Evolutionary conservation across 2,113 vertebrate species (phyloP).

Genomic region (Upupa epops): DNA sequence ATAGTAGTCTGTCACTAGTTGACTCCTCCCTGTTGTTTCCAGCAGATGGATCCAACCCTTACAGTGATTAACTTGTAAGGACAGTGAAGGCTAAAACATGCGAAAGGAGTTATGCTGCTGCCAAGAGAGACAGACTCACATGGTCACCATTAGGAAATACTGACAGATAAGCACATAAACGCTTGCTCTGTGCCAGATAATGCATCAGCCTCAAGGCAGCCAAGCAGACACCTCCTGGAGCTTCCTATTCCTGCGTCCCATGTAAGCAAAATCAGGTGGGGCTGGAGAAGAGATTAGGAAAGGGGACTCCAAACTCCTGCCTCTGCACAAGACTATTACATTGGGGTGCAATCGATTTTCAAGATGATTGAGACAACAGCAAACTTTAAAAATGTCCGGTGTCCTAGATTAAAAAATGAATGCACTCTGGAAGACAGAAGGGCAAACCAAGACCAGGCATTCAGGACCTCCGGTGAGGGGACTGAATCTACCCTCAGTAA

Average conservation of each 20-base stretch:
- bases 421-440: neutral
- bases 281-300: neutral
- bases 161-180: slow-evolving; percentile 5
- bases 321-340: neutral
- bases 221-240: slow-evolving; percentile 38
- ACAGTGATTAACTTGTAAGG: neutral
- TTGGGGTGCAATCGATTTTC: neutral
- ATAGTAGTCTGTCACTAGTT: neutral
- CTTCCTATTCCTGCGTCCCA: neutral
- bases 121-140: neutral
- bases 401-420: neutral
- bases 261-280: neutral
- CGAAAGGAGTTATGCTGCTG: neutral
- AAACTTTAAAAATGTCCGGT: neutral
- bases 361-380: neutral
- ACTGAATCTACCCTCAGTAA: too few relatives aligned
- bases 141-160: neutral
- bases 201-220: slow-evolving; percentile 11
- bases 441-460: neutral
- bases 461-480: neutral
- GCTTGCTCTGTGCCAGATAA: neutral
- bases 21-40: neutral
- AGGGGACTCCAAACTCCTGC: neutral
- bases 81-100: neutral
- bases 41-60: neutral